Base-by-base conservation (phyloP, 2,113 vertebrate species). In the Psilopogon haemacephalus region DNA sequence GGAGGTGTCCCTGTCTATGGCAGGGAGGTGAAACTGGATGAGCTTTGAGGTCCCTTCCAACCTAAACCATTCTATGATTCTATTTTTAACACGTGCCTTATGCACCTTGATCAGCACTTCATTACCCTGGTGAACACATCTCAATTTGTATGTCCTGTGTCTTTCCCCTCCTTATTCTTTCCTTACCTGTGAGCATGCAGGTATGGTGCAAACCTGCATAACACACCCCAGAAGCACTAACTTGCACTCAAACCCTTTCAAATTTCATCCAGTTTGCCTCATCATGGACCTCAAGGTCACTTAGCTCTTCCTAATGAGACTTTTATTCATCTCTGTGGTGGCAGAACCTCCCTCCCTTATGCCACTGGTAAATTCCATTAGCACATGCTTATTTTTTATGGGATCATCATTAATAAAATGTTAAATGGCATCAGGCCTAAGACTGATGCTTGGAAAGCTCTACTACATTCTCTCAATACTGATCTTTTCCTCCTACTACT, bases 281-380 rank as follows among this genome's bases (percentile, higher is more conserved):
- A 26, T 27, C 23, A 50, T 30, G 18, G 15, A 83, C 76, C 42
- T 93, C 86, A 88, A 93, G 90, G 86, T 95, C 86, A 93, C 28
- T 73, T 46, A 15, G 56, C 56, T 83, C 33, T 71, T 91, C 80
- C 52, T 81, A 69, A 72, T 75, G 70, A 89, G 74, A 48, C 20
- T 54, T 77, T 63, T 67, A 63, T 67, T 83, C 3, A 0, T 79
- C 73, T 91, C 74, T 92, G 42, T 63, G 56, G 18, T 92, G 83
- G 90, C 62, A 81, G 86, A 58, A 75, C 72, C 86, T 91, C 92
- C 90, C 58, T 91, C 30, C 85, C 76, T 84, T 90, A 95, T 88
- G 92, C 27, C 62, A 52, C 17, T 30, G 56, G 73, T 81, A 94
- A 92, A 92, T 90, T 88, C 94, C 72, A 94, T 91, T 86, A 91